Base-by-base conservation (phyloP, 2,113 vertebrate genomes). In the Cheilinus undulatus region DNA sequence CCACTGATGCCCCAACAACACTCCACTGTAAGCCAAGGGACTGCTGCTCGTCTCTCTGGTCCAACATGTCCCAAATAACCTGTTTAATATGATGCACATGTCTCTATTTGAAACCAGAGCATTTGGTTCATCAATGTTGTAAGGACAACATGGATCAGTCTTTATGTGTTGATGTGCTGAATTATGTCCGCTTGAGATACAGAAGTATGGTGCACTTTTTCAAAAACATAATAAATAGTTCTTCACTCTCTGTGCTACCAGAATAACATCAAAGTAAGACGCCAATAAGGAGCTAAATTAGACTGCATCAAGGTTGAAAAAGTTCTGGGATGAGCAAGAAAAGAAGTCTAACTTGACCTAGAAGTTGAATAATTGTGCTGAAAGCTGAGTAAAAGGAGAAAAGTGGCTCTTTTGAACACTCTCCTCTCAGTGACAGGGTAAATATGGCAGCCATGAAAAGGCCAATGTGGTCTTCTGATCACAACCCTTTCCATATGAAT, bases 91-190 rank as follows among this genome's bases (percentile, higher is more conserved):
- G 50, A 68, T 63, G 63, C 58, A 15, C 67, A 57, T 80, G 79
- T 86, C 78, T 87, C 89, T 78, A 82, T 89, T 90, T 86, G 69
- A 86, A 76, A 87, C 68, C 69, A 53, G 20, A 54, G 68, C 81
- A 86, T 84, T 69, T 86, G 87, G 76, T 75, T 76, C 78, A 84
- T 91, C 40, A 74, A 84, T 82, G 65, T 82, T 85, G 76, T 49
- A 78, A 54, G 11, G 59, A n/a, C 20, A 15, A 59, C 22, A 28
- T 19, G 48, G 61, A 27, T 64, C 40, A 72, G 61, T 48, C n/a
- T 56, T 61, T 79, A 42, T 74, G 11, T 26, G 51, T 19, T 30
- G 40, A 30, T 30, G 22, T 49, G 50, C 28, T 42, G 23, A 49
- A 26, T 52, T 4, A 15, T 24, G 1, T 57, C 17, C 2, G 23